Evolutionary conservation across 2,113 vertebrate genomes (phyloP), one percentile per base, ranked within the genome.

Genomic region (Brachyhypopomus gauderio): DNA sequence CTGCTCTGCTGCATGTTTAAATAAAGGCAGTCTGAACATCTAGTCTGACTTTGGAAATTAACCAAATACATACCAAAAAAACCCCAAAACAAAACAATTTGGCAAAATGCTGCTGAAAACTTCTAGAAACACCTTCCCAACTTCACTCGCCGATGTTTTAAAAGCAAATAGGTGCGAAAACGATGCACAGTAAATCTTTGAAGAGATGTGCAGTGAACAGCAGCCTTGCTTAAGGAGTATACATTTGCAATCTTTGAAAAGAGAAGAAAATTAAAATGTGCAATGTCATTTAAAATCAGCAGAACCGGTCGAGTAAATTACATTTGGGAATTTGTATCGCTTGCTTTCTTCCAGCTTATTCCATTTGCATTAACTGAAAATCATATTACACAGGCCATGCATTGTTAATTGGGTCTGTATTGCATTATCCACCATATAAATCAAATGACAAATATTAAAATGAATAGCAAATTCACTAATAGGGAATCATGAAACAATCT

Each of bases 381-480:
- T 95, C 93, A 93, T 83, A 96, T 95, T 95, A 95, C 92, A 93
- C 92, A 93, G 94, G 89, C 92, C 93, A 95, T 94, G 94, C 95
- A 95, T 94, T 95, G 94, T 96, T 96, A 96, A 96, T 96, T 96
- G 94, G 92, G 93, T 93, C 94, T 94, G 93, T 93, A 95, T 95
- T 95, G 94, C 94, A 96, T 96, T 95, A 96, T 95, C 93, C 94
- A 94, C 93, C 92, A 94, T 95, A 96, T 95, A 96, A 96, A 96
- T 95, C 94, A 96, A 95, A 95, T 94, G 94, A 95, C 94, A 95
- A 94, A 95, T 95, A 96, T 95, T 94, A 95, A 96, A 95, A 95
- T 96, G 94, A 96, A 96, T 95, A 95, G 94, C 94, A 96, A 95
- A 95, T 95, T 94, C 92, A 92, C 90, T 95, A 96, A 95, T 94